phyloP scores from a whole-genome alignment of 2,113 vertebrate genomes.

The Sus scrofa region T2T-Sscrofa CM000824.6:85113501-85114000 shows the following conservation, averaged over 20 bases:
- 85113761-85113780: slow-evolving; percentile 22
- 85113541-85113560: background rate
- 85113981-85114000: background rate
- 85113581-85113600: slow-evolving; percentile 69
- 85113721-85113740: background rate
- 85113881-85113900: background rate
- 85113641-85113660: slow-evolving; percentile 86
- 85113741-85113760: background rate
- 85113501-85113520: background rate
- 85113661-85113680: slow-evolving; percentile 83
- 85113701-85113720: slow-evolving; percentile 75
- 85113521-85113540: background rate
- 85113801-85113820: slow-evolving; percentile 8
- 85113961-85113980: background rate
- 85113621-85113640: slow-evolving; percentile 77
- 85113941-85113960: background rate
- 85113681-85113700: slow-evolving; percentile 75
- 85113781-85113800: background rate
- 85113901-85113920: background rate
- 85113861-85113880: background rate
- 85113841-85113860: background rate
- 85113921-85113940: background rate
- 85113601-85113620: slow-evolving; percentile 76
- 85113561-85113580: slow-evolving; percentile 30
- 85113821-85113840: slow-evolving; percentile 31